A percentile compares a stretch with the other conserved stretches of the same genome.
phyloP scores from a whole-genome alignment of 2,888 invertebrate genomes.

The Troides aeacus region DNA sequence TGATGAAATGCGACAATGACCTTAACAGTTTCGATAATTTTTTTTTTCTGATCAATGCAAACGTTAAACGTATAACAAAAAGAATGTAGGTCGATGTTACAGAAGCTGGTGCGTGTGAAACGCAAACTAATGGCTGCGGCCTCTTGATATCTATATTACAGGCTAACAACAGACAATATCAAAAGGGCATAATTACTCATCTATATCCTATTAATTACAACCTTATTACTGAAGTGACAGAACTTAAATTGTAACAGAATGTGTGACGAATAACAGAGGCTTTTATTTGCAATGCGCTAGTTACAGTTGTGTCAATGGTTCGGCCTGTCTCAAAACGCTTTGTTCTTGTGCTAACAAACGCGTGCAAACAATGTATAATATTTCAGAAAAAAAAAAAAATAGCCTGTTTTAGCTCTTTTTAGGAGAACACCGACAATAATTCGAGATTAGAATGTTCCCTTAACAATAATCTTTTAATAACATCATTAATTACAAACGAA shows the following conservation, averaged over 20 bases:
- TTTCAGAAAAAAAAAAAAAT: conserved; percentile 34
- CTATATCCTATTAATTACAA: conserved; percentile 42
- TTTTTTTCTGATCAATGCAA: neutral
- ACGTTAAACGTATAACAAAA: conserved; percentile 18
- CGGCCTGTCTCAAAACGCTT: conserved; percentile 33
- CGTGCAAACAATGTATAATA: conserved; percentile 32
- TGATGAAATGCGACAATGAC: conserved; percentile 10
- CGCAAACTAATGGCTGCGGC: conserved; percentile 54
- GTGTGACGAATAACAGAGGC: conserved; percentile 36
- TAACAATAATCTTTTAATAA: neutral
- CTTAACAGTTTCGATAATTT: conserved; percentile 1
- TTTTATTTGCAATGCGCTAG: conserved; percentile 46
- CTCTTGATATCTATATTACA: conserved; percentile 65
- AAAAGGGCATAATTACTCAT: conserved; percentile 30
- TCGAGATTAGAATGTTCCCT: neutral
- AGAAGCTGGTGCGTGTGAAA: conserved; percentile 54
- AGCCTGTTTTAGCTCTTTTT: neutral
- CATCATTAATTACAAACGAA: too few relatives aligned
- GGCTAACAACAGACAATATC: conserved; percentile 26
- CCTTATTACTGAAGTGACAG: conserved; percentile 41
- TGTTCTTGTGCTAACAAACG: conserved; percentile 30
- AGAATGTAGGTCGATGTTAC: conserved; percentile 50
- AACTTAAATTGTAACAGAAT: conserved; percentile 37
- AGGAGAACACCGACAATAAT: neutral
- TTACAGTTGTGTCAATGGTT: conserved; percentile 73